Base-by-base conservation (phyloP, 2,797 vertebrate genomes). In the Labroides dimidiatus region DNA sequence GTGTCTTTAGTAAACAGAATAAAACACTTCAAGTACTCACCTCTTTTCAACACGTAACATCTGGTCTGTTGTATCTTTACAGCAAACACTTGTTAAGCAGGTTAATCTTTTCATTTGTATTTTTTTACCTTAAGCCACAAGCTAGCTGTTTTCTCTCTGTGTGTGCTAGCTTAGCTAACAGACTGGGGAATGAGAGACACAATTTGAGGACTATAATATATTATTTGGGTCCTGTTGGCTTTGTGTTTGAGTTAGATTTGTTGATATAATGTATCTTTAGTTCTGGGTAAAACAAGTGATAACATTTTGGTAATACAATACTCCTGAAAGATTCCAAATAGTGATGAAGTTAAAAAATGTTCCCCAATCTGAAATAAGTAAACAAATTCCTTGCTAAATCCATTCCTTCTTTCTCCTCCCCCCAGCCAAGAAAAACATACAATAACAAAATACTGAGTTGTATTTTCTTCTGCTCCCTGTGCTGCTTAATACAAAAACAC, bases 401-500 rank as follows among this genome's bases (percentile, higher is more conserved):
- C 52, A 10, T 30, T 43, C 13, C n/a, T 24, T 19, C 19, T 24
- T 24, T 43, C 7, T 27, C 13, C 6, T 45, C 39, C 41, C 19
- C 48, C 3, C 0, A 56, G 64, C 11, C 21, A 24, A 45, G 17
- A 27, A 24, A 27, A 4, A 60, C 11, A 5, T 57, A 42, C 41
- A 14, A 30, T 24, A n/a, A 44, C 39, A 30, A 45, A 27, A 30
- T 47, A 7, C n/a, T 10, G 9, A 21, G 30, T 16, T 27, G n/a
- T 45, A 57, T 8, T 58, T 36, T 44, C 10, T 36, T 19, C 13
- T 20, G 3, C 16, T 64, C 19, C 41, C 55, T 75, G 57, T 65
- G 36, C n/a, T 19, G 10, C 16, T 0, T 1, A 11, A 4, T 20
- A 42, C 53, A 44, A n/a, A 55, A 27, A 49, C 42, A 17, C 12